Conservation (phyloP, 2,113 vertebrate genomes). For the Siphamia tubifer region DNA sequence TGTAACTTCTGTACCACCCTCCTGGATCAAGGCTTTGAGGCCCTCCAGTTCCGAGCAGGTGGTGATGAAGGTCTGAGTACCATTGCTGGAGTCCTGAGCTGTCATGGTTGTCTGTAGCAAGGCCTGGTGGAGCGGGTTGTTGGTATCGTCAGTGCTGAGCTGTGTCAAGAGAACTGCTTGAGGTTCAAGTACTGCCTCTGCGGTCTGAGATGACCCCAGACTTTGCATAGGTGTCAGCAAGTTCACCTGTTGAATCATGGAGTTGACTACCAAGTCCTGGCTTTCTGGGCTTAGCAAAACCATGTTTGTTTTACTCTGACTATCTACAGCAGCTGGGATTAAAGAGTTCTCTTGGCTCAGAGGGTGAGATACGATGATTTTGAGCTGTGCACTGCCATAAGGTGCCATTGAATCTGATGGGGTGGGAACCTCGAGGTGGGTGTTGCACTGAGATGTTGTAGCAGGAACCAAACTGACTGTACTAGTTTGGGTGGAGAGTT, state of each 20-base stretch:
- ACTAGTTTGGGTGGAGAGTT: slow-evolving; percentile 69
- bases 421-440: slow-evolving; percentile 68
- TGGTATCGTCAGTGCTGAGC: slow-evolving; percentile 62
- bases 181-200: slow-evolving; percentile 70
- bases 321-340: slow-evolving; percentile 63
- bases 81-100: slow-evolving; percentile 65
- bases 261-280: slow-evolving; percentile 78
- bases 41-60: slow-evolving; percentile 91
- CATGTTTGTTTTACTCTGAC: slow-evolving; percentile 56
- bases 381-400: slow-evolving; percentile 83
- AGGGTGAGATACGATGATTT: slow-evolving; percentile 89
- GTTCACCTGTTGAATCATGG: slow-evolving; percentile 91
- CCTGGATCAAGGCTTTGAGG: slow-evolving; percentile 91
- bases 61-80: slow-evolving; percentile 83
- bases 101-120: slow-evolving; percentile 77
- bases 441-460: slow-evolving; percentile 45
- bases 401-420: slow-evolving; percentile 64
- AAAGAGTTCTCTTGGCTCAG: slow-evolving; percentile 73
- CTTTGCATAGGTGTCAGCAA: slow-evolving; percentile 81
- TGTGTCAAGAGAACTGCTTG: slow-evolving; percentile 82
- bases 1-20: slow-evolving; percentile 87
- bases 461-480: slow-evolving; percentile 17
- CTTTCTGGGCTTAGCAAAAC: slow-evolving; percentile 79
- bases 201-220: slow-evolving; percentile 56
- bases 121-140: slow-evolving; percentile 77